Percentiles rank a stretch among this genome's conserved stretches.
These are phyloP conservation scores for Acleris literana DNA, from an alignment of 2,888 invertebrate genomes.

Conservation along the genomic window DNA sequence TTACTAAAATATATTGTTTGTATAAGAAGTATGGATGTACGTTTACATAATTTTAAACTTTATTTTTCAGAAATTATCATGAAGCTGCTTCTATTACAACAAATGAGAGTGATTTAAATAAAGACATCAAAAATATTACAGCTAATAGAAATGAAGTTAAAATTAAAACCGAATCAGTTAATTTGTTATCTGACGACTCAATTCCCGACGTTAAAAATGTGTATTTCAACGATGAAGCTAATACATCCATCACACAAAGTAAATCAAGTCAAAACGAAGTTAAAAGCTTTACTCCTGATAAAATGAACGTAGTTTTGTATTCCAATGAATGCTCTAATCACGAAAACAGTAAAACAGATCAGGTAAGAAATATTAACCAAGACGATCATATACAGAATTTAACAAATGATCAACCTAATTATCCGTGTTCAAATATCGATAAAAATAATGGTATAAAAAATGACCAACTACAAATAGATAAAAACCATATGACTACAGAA, in stretches of 20 bases:
- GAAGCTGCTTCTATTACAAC: not conserved
- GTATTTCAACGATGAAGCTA: too few species aligned
- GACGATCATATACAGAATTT: not conserved
- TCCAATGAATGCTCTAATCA: not conserved
- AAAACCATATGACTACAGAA: not conserved
- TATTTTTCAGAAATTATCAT: too few species aligned
- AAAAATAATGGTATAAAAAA: not conserved
- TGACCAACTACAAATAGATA: not conserved
- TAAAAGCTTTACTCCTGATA: not conserved
- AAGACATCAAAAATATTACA: not conserved
- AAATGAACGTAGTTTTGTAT: not conserved
- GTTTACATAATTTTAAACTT: too few species aligned
- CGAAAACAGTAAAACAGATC: not conserved
- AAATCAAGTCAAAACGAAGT: not conserved
- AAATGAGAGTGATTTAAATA: not conserved
- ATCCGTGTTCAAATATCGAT: not conserved
- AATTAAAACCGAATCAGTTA: not conserved
- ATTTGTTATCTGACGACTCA: not conserved
- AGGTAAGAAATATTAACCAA: not conserved
- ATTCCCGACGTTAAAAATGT: too few species aligned
- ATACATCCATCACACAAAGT: too few species aligned
- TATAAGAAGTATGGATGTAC: too few species aligned
- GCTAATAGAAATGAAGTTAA: not conserved
- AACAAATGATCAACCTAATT: not conserved
- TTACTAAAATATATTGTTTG: too few species aligned